Evolutionary conservation across 2,888 invertebrate genomes (phyloP).

Genomic region (Brachyptera putata): DNA sequence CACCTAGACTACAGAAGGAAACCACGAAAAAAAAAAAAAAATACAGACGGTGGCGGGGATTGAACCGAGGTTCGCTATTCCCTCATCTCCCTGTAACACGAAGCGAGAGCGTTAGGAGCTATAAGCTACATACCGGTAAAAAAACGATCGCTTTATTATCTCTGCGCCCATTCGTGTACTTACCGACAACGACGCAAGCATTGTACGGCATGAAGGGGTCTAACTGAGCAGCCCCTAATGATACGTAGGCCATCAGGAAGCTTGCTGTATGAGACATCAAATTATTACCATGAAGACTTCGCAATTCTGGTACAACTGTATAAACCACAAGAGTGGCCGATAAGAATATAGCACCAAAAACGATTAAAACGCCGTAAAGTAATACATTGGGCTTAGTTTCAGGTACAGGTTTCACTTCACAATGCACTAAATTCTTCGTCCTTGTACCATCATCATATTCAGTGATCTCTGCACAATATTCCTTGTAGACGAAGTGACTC

Average conservation of each 20-base stretch:
- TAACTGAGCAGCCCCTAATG: constrained; percentile 23
- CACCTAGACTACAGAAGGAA: no score
- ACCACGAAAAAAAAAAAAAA: no score
- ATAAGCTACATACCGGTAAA: no score
- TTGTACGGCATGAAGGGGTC: background rate
- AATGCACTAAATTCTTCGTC: constrained; percentile 16
- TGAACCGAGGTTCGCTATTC: no score
- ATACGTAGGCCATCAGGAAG: constrained; percentile 23
- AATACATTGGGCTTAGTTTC: background rate
- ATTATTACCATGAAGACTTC: constrained; percentile 25
- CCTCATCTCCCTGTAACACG: no score
- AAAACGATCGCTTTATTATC: no score
- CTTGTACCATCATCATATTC: constrained; percentile 3
- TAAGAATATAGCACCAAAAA: constrained; percentile 25
- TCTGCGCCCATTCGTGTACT: no score
- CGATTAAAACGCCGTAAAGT: constrained; percentile 21
- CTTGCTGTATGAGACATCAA: constrained; percentile 26
- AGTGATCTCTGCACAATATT: constrained; percentile 24
- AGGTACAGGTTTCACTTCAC: background rate
- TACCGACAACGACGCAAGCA: constrained; percentile 21
- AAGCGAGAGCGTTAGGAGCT: no score
- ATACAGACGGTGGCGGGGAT: no score
- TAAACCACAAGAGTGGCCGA: constrained; percentile 27
- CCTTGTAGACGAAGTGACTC: background rate
- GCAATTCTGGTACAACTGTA: constrained; percentile 23